A percentile compares a stretch with the other conserved stretches of the same genome.
Evolutionary conservation across 2,113 vertebrate species (phyloP).

Genomic region (Sinocyclocheilus anophthalmus): DNA sequence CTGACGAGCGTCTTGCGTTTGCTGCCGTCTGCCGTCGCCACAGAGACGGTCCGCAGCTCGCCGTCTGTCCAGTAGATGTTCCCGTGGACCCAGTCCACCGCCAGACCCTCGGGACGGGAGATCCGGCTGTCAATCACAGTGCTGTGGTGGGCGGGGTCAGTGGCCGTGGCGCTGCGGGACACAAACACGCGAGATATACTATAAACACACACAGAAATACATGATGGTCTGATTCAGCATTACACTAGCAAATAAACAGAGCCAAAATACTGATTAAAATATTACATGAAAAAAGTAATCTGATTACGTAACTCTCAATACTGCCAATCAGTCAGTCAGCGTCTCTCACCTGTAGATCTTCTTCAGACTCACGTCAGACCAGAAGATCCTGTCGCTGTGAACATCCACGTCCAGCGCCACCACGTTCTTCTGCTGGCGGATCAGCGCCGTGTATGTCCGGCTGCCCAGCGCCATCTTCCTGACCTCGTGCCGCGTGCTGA

Average conservation of each 20-base stretch:
- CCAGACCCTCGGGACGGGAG: slow-evolving; percentile 80
- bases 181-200: neutral
- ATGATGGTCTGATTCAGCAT: too few species aligned
- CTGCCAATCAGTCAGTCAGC: too few species aligned
- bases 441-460: slow-evolving; percentile 78
- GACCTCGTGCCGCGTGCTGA: slow-evolving; percentile 85
- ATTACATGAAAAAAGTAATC: too few species aligned
- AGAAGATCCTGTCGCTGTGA: slow-evolving; percentile 79
- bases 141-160: slow-evolving; percentile 67
- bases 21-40: slow-evolving; percentile 78
- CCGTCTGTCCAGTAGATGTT: slow-evolving; percentile 92
- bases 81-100: slow-evolving; percentile 87
- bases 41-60: slow-evolving; percentile 75
- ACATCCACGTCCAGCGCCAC: slow-evolving; percentile 85
- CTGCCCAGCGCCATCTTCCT: slow-evolving; percentile 81
- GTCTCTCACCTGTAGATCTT: slow-evolving; percentile 85
- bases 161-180: slow-evolving; percentile 70
- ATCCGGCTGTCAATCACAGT: slow-evolving; percentile 74
- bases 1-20: slow-evolving; percentile 81
- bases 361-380: slow-evolving; percentile 82
- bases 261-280: too few species aligned
- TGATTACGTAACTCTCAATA: too few species aligned
- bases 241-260: too few species aligned
- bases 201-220: too few species aligned
- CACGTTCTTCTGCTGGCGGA: slow-evolving; percentile 79